Evolutionary conservation across 2,888 invertebrate species (phyloP), one percentile per base, ranked within the genome.

Genomic region (Osmoderma eremita): DNA sequence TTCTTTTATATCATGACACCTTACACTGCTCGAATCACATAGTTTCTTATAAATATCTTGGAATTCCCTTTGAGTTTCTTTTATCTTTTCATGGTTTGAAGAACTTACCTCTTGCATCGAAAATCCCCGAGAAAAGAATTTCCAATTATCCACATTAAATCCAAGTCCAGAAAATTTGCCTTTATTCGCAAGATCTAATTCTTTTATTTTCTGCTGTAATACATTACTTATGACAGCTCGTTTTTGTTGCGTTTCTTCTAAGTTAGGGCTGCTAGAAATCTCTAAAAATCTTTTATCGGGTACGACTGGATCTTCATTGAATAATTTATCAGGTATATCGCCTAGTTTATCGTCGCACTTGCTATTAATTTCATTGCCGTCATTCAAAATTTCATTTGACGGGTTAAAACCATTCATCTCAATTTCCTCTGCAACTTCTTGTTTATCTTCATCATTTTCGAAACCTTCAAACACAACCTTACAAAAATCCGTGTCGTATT

Each of bases 121-220:
- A 12, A 30, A 15, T 36, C 15, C 15, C 5, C 10, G 2, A 61
- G 10, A 15, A 36, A 61, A 61, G 12, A 61, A 61, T n/a, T 3
- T 61, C 58, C 58, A 61, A 17, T 61, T 45, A 6, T 61, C 58
- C 12, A 61, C 20, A 48, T 61, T 61, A 48, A 61, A 61, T 24
- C 58, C 58, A 4, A 24, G 13, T 17, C 58, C 45, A 17, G 41
- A 45, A 22, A 30, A 48, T 61, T 61, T 61, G 5, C 58, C 58
- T 36, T 13, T 42, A 61, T 61, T 61, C 17, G 24, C 30, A n/a
- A 17, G 17, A 17, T 36, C 17, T 36, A 61, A 18, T 6, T 24
- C 3, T 30, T 45, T 30, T 6, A 61, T 61, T 45, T 45, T 30
- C 12, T 24, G 3, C 4, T 15, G 3, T 36, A 61, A 48, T 15